Conservation (phyloP, 2,888 invertebrate species). For the Apodemia mormo region DNA sequence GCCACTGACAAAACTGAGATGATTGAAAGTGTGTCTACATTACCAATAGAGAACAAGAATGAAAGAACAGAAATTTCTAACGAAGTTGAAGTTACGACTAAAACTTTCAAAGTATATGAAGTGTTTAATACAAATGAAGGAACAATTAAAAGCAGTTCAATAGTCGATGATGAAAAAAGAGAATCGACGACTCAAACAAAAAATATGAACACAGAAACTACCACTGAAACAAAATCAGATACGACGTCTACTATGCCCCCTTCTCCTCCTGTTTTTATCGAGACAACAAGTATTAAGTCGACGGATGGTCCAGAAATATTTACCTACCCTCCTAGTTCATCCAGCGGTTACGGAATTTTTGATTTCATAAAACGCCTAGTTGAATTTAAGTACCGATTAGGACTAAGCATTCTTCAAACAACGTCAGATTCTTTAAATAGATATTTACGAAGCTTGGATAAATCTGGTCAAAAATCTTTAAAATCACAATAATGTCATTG, state of each 20-base stretch:
- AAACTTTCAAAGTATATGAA: conserved; percentile 66
- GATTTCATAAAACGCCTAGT: conserved; percentile 84
- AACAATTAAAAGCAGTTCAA: conserved; percentile 43
- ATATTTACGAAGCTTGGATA: conserved; percentile 84
- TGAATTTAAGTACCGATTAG: conserved; percentile 85
- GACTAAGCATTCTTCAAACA: conserved; percentile 85
- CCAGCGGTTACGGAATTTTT: conserved; percentile 69
- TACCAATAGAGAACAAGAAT: conserved; percentile 54
- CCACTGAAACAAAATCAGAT: conserved; percentile 63
- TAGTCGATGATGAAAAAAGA: conserved; percentile 38
- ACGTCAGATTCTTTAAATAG: conserved; percentile 85
- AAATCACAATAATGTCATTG: conserved; percentile 5
- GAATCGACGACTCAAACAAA: conserved; percentile 53
- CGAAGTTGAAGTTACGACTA: conserved; percentile 60
- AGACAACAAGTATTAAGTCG: conserved; percentile 45
- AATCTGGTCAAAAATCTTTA: conserved; percentile 29
- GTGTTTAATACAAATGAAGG: conserved; percentile 57
- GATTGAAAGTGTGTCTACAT: conserved; percentile 68
- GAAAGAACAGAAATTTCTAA: conserved; percentile 50
- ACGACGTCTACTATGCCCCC: conserved; percentile 63
- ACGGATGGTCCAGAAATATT: conserved; percentile 59
- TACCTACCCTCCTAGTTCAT: conserved; percentile 60
- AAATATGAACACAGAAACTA: conserved; percentile 62
- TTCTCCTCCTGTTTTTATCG: conserved; percentile 46
- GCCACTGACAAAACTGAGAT: conserved; percentile 50